phyloP scores from a whole-genome alignment of 2,888 invertebrate genomes.

The Protonemura montana region DNA sequence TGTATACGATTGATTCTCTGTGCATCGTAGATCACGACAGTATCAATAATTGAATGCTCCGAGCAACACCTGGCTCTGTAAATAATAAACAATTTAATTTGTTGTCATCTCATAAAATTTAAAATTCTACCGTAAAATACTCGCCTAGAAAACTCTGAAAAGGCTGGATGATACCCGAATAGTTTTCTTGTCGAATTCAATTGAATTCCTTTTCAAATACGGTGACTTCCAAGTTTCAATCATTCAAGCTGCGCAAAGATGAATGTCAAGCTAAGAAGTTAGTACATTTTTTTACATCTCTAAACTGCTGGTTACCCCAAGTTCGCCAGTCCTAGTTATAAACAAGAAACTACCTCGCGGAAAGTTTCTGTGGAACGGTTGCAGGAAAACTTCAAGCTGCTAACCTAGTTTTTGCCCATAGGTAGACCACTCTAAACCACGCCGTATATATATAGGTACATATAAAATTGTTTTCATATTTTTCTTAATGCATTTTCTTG shows the following conservation, averaged over 20 bases:
- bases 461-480: not conserved
- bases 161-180: not conserved
- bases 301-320: not conserved
- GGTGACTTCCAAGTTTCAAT: not conserved
- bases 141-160: not conserved
- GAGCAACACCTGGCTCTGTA: no score
- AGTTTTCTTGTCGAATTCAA: not conserved
- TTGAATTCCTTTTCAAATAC: not conserved
- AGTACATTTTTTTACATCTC: not conserved
- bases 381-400: not conserved
- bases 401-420: not conserved
- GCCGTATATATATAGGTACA: not conserved
- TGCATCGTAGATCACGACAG: no score
- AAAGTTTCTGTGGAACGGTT: not conserved
- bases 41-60: no score
- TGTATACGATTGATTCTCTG: no score
- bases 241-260: not conserved
- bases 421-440: not conserved
- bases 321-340: not conserved
- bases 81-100: no score
- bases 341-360: not conserved
- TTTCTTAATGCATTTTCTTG: not conserved
- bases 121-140: no score
- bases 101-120: no score
- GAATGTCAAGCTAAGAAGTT: not conserved